Base-by-base conservation (phyloP, 2,888 invertebrate genomes). In the Apodemia mormo region DNA sequence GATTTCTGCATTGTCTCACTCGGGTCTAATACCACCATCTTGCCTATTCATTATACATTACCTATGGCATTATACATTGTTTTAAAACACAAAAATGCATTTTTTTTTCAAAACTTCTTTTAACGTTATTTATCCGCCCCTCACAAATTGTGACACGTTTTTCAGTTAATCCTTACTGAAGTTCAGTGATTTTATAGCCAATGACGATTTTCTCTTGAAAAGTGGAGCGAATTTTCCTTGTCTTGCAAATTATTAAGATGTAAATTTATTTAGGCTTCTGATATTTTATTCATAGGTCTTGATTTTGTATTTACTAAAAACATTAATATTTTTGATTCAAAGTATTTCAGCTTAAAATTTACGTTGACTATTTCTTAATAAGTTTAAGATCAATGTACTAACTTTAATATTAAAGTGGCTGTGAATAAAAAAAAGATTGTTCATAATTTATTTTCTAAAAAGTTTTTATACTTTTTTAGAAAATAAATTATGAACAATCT, bases 211-310 rank as follows among this genome's bases (percentile, higher is more conserved):
- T 61, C 61, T 61, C 61, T 30, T 61, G 33, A 61, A 61, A 61
- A 61, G 12, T 61, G 61, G 30, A 61, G 37, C 45, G 65, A 65
- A 68, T 49, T 67, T 64, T 64, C 68, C 68, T 61, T 33, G 58
- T 68, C 68, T 64, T 65, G 37, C 61, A 29, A 52, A 33, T 52
- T 49, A 52, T 52, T 64, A 33, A 49, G 45, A 68, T 68, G 66
- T 66, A 66, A 66, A 66, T 66, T 45, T 68, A 65, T 68, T 65
- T 68, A 68, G 65, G 68, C 45, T 64, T 61, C 56, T 65, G 65
- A 68, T 65, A 65, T 68, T 68, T 65, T 66, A 49, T 68, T 68
- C 49, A 68, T 68, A 43, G 68, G 61, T 61, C 52, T 56, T 64
- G 49, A 22, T 65, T 68, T 68, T 29, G 58, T 61, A 61, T 61